Evolutionary conservation across 1,140 invertebrate species (phyloP).

Genomic region (Apis dorsata): DNA sequence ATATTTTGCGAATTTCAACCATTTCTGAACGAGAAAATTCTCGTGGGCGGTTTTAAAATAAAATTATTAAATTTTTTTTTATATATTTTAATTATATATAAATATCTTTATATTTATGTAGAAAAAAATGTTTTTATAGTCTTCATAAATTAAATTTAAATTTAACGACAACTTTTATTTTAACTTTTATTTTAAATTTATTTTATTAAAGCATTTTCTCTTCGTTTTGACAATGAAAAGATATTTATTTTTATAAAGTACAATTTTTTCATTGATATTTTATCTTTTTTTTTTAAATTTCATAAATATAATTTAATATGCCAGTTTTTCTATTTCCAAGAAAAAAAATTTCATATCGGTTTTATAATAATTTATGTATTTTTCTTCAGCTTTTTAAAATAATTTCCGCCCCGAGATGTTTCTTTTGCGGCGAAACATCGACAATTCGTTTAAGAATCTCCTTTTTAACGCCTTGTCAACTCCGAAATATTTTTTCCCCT

Average conservation of each 20-base stretch:
- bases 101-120: neutral
- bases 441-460: constrained; percentile 17
- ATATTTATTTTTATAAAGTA: constrained; percentile 5
- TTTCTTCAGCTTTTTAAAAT: neutral
- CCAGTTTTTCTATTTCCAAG: neutral
- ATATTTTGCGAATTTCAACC: neutral
- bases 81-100: neutral
- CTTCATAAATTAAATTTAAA: neutral
- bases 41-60: neutral
- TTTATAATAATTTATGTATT: neutral
- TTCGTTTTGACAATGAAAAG: neutral
- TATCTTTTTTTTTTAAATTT: neutral
- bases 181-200: neutral
- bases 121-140: neutral
- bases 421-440: neutral
- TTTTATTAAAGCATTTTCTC: neutral
- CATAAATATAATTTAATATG: neutral
- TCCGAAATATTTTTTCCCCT: neutral
- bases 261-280: neutral
- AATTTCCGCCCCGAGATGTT: neutral
- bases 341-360: neutral
- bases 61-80: neutral
- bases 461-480: neutral
- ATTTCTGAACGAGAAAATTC: neutral
- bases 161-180: neutral